A percentile compares a stretch with the other conserved stretches of the same genome.
Conservation (phyloP, 2,113 vertebrate species). For the Brienomyrus brachyistius region DNA sequence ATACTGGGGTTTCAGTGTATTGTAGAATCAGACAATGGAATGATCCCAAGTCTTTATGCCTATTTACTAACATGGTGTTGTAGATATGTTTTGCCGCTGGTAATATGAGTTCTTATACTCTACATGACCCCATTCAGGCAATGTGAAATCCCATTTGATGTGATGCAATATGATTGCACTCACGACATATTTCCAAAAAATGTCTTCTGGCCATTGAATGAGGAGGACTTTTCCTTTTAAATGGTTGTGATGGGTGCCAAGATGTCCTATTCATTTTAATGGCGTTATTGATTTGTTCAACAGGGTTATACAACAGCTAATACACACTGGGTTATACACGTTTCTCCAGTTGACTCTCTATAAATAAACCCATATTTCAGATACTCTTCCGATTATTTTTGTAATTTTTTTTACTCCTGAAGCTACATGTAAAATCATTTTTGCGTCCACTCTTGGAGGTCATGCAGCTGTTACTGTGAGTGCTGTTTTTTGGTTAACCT, state of each 20-base stretch:
- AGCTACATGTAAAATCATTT: background rate
- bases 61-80: background rate
- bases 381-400: background rate
- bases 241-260: background rate
- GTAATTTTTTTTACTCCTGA: background rate
- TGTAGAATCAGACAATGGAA: background rate
- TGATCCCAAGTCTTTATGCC: background rate
- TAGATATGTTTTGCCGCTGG: background rate
- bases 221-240: background rate
- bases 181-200: background rate
- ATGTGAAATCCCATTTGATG: background rate
- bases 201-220: background rate
- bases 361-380: background rate
- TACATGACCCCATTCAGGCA: background rate
- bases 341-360: background rate
- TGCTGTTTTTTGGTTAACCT: background rate
- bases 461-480: background rate
- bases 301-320: background rate
- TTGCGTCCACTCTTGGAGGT: background rate
- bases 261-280: background rate
- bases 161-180: background rate
- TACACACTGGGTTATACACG: background rate
- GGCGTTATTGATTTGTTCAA: background rate
- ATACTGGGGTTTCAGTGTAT: background rate
- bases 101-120: background rate